Evolutionary conservation across 1,140 invertebrate species (phyloP).

Genomic region (Eumeta japonica): DNA sequence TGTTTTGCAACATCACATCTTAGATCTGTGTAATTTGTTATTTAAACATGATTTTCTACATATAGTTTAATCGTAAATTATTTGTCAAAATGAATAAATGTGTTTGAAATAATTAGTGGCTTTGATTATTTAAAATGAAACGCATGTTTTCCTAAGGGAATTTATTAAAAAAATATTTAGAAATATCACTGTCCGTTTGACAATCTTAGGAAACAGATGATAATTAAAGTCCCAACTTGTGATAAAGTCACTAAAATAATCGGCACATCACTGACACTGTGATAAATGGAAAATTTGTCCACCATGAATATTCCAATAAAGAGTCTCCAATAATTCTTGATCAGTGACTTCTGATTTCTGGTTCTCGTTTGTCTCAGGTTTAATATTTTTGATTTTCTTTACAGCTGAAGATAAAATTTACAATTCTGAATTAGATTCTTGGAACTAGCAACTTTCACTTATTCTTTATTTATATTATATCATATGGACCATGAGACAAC

Average conservation of each 20-base stretch:
- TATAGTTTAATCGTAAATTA: no score
- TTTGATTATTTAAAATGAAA: no score
- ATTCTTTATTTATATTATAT: slow-evolving; percentile 38
- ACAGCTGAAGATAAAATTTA: slow-evolving; percentile 54
- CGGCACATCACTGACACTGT: slow-evolving; percentile 33
- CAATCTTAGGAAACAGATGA: no score
- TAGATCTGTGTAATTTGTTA: no score
- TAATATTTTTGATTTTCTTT: slow-evolving; percentile 44
- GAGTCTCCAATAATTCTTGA: slow-evolving; percentile 46
- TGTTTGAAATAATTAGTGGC: no score
- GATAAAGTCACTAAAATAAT: slow-evolving; percentile 18
- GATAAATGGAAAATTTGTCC: slow-evolving; percentile 51
- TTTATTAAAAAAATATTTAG: no score
- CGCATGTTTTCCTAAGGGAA: no score
- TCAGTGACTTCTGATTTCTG: slow-evolving; percentile 26
- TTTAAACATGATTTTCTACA: no score
- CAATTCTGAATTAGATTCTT: slow-evolving; percentile 39
- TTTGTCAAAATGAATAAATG: no score
- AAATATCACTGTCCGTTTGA: no score
- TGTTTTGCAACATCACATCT: no score
- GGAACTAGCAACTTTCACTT: background rate
- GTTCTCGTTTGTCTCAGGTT: slow-evolving; percentile 49
- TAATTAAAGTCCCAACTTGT: slow-evolving; percentile 27
- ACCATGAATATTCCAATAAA: slow-evolving; percentile 56
- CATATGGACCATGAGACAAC: slow-evolving; percentile 61